A percentile compares a stretch with the other conserved stretches of the same genome.
phyloP scores from a whole-genome alignment of 2,888 invertebrate genomes.

The Melanostoma mellinum region DNA sequence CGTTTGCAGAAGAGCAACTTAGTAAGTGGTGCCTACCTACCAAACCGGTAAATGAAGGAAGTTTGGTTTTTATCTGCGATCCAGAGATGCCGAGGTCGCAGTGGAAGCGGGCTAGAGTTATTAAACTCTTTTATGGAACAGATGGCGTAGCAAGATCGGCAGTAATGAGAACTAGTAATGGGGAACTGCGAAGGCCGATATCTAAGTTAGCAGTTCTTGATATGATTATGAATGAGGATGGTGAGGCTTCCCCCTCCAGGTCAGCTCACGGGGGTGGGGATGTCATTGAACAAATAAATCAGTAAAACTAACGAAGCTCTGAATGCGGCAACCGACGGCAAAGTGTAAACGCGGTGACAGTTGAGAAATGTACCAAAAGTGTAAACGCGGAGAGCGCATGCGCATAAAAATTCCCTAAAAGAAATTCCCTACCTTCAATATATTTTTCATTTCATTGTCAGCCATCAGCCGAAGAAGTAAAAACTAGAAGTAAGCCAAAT shows the following conservation, averaged over 20 bases:
- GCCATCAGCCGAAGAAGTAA: too few relatives aligned
- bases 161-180: conserved; percentile 13
- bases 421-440: too few relatives aligned
- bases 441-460: too few relatives aligned
- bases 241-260: conserved; percentile 26
- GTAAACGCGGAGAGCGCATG: too few relatives aligned
- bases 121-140: conserved; percentile 14
- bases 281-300: not conserved
- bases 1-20: not conserved
- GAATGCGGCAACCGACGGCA: too few relatives aligned
- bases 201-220: conserved; percentile 34
- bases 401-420: too few relatives aligned
- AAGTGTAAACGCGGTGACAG: too few relatives aligned
- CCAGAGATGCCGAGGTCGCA: conserved; percentile 9
- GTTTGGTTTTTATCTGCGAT: conserved; percentile 40
- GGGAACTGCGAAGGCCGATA: conserved; percentile 22
- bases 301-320: too few relatives aligned
- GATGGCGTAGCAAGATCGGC: conserved; percentile 29
- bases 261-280: conserved; percentile 55
- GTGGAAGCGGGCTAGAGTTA: conserved; percentile 32
- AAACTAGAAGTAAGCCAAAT: too few relatives aligned
- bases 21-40: conserved; percentile 31
- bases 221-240: conserved; percentile 17
- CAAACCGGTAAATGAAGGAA: conserved; percentile 19
- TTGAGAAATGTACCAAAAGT: too few relatives aligned